Conservation (phyloP, 2,113 vertebrate genomes). For the Rynchops niger region DNA sequence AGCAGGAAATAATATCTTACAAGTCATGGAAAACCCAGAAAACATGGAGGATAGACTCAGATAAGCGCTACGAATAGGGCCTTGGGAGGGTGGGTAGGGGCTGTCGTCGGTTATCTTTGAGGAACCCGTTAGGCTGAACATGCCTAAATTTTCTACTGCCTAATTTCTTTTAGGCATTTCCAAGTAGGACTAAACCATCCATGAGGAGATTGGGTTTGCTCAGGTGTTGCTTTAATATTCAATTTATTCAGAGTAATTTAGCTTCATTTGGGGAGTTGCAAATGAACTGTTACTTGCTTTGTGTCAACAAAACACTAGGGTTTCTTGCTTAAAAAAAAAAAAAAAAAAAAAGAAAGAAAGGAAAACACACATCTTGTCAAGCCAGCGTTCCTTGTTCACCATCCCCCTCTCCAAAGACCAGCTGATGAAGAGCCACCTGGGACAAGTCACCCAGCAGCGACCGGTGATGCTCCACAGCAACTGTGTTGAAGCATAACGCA, state of each 20-base stretch:
- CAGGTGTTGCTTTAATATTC: neutral
- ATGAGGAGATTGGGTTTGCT: neutral
- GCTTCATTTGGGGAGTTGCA: conserved; percentile 17
- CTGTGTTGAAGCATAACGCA: neutral
- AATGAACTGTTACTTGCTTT: conserved; percentile 27
- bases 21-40: neutral
- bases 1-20: neutral
- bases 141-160: neutral
- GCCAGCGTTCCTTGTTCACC: neutral
- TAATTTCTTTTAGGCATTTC: neutral
- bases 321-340: neutral
- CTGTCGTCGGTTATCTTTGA: neutral
- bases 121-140: neutral
- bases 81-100: neutral
- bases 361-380: neutral
- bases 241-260: conserved; percentile 44
- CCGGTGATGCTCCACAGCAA: neutral
- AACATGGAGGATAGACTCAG: neutral
- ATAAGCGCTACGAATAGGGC: accelerated
- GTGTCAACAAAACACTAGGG: neutral
- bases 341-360: neutral
- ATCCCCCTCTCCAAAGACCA: neutral
- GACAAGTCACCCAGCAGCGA: neutral
- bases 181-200: neutral
- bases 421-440: neutral